These are phyloP conservation scores for Dascillus cervinus DNA, from an alignment of 2,888 invertebrate genomes.

Conservation along the genomic window DNA sequence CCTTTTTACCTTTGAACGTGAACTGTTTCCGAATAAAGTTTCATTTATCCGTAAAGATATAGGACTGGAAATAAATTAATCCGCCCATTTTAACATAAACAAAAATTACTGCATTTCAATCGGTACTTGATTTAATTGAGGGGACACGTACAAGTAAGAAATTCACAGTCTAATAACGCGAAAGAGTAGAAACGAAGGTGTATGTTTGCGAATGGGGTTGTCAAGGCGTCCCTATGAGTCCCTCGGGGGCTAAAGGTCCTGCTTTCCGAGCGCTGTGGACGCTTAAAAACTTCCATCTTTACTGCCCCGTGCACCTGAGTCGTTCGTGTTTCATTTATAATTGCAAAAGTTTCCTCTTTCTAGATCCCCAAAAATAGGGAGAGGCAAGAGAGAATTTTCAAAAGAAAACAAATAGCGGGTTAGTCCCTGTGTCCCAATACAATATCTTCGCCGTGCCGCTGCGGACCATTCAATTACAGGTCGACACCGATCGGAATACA, in stretches of 20 bases:
- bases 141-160: conserved; percentile 3
- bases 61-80: no score
- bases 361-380: no score
- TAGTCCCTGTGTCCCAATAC: no score
- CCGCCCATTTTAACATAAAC: no score
- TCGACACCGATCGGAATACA: no score
- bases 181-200: conserved; percentile 33
- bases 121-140: background rate
- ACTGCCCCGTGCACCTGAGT: conserved; percentile 35
- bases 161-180: conserved; percentile 31
- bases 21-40: no score
- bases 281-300: conserved; percentile 27
- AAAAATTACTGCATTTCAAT: background rate
- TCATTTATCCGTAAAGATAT: no score
- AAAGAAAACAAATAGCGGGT: no score
- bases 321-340: conserved; percentile 34
- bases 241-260: conserved; percentile 30
- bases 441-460: no score
- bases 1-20: background rate
- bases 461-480: no score
- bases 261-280: conserved; percentile 25
- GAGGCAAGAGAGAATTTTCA: no score
- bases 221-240: conserved; percentile 37
- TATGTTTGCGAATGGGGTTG: conserved; percentile 39
- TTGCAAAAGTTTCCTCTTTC: conserved; percentile 30